Evolutionary conservation across 2,797 vertebrate genomes (phyloP), one percentile per base, ranked within the genome.

Genomic region (Gambelia wislizenii): DNA sequence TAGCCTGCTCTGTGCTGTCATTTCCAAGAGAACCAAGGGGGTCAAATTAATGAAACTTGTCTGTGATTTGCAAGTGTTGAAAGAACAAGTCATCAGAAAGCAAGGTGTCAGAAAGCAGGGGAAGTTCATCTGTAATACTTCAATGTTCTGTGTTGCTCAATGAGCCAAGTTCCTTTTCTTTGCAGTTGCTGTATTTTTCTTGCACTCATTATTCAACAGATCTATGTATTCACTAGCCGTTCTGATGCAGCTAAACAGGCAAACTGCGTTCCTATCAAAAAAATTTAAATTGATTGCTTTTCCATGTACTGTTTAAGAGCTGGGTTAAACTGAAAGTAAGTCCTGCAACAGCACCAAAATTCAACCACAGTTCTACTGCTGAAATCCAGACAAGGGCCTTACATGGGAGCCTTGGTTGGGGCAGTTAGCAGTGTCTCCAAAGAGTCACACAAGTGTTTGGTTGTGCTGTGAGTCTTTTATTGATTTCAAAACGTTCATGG

Each of bases 401-500:
- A 12, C 33, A 47, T 44, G 20, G 36, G 52, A 44, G 20, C n/a
- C 30, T 30, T 42, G 44, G 52, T 30, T n/a, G 18, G n/a, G 20
- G 36, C 47, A 27, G 56, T 4, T 36, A 36, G 52, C 36, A 67
- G 33, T 36, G 44, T 52, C 27, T 52, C 44, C 74, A 81, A 85
- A 86, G 27, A 82, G 3, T 14, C 79, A 83, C 56, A 77, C 10
- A 82, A 75, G 36, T 75, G 36, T 47, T 69, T 83, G 69, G 56
- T 72, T 69, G 70, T 67, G 56, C 69, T 76, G 47, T 52, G 52
- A 44, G 33, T 72, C 42, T 88, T 91, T 91, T 86, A 91, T 88
- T 88, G 83, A 67, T 88, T 76, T 88, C 44, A 76, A 83, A 83
- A 76, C 13, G 8, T 81, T 86, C 67, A 86, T 7, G 8, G n/a